A percentile compares a stretch with the other conserved stretches of the same genome.
phyloP scores from a whole-genome alignment of 2,888 invertebrate species.

The Melangyna quadrimaculata region DNA sequence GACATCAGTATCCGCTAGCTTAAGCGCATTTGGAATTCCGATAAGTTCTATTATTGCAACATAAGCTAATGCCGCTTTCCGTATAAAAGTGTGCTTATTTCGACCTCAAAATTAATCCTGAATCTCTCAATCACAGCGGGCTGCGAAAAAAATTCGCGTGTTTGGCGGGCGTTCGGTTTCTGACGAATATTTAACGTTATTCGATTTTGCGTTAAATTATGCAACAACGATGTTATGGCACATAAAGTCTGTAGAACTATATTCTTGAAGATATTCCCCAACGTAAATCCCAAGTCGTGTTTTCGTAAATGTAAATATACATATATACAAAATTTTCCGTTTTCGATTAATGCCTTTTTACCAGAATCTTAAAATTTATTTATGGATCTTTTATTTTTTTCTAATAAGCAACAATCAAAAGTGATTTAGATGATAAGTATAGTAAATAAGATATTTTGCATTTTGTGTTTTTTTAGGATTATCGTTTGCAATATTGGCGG shows the following conservation, averaged over 20 bases:
- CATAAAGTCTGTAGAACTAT: constrained; percentile 14
- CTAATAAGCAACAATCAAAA: constrained; percentile 77
- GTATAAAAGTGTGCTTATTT: constrained; percentile 39
- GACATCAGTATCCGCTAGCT: constrained; percentile 93
- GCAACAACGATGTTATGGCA: constrained; percentile 51
- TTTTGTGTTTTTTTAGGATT: not conserved
- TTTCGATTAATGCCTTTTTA: constrained; percentile 55
- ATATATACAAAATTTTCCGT: not conserved
- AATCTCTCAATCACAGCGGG: constrained; percentile 56
- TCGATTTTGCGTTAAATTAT: constrained; percentile 33
- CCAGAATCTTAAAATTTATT: constrained; percentile 58
- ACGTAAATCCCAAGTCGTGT: constrained; percentile 30
- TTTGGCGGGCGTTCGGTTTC: constrained; percentile 41
- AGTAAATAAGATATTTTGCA: constrained; percentile 42
- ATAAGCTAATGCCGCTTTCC: constrained; percentile 51
- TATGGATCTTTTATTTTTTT: constrained; percentile 54
- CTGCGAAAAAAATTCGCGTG: constrained; percentile 34
- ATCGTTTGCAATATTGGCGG: constrained; percentile 7
- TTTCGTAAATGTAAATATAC: constrained; percentile 52
- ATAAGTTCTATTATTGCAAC: constrained; percentile 48
- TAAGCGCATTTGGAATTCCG: constrained; percentile 82
- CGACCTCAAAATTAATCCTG: constrained; percentile 47
- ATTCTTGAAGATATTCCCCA: constrained; percentile 36
- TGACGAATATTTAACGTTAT: constrained; percentile 36
- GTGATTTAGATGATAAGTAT: constrained; percentile 80